These are phyloP conservation scores for Nezara viridula DNA, from an alignment of 2,888 invertebrate genomes.

Conservation along the genomic window DNA sequence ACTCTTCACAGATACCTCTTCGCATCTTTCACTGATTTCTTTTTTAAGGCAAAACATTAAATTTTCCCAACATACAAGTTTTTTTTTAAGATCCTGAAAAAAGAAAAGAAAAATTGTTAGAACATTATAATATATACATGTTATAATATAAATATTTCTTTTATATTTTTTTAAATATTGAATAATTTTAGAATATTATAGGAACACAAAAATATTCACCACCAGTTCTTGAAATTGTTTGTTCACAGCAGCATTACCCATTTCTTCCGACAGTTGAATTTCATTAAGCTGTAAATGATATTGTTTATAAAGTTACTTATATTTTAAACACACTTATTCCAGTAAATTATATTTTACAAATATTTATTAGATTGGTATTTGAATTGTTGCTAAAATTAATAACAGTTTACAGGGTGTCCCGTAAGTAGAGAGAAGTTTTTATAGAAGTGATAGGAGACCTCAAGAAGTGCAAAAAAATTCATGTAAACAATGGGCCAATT, in stretches of 20 bases:
- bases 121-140: neutral
- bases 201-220: neutral
- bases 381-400: neutral
- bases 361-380: neutral
- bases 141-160: neutral
- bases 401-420: too few relatives aligned
- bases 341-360: neutral
- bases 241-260: neutral
- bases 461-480: too few relatives aligned
- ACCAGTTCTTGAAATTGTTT: neutral
- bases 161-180: neutral
- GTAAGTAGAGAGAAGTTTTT: too few relatives aligned
- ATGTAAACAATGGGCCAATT: too few relatives aligned
- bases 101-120: too few relatives aligned
- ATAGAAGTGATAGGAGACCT: too few relatives aligned
- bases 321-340: neutral
- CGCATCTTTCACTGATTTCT: slow-evolving; percentile 37
- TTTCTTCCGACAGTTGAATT: neutral
- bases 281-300: slow-evolving; percentile 34
- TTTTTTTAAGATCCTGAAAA: slow-evolving; percentile 46
- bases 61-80: slow-evolving; percentile 45
- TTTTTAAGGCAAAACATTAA: slow-evolving; percentile 28
- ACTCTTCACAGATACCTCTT: slow-evolving; percentile 46
- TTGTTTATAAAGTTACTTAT: neutral
- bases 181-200: neutral